These are phyloP conservation scores for Drosophila aldrichi DNA, from an alignment of 2,888 invertebrate species.

Conservation along the genomic window DNA sequence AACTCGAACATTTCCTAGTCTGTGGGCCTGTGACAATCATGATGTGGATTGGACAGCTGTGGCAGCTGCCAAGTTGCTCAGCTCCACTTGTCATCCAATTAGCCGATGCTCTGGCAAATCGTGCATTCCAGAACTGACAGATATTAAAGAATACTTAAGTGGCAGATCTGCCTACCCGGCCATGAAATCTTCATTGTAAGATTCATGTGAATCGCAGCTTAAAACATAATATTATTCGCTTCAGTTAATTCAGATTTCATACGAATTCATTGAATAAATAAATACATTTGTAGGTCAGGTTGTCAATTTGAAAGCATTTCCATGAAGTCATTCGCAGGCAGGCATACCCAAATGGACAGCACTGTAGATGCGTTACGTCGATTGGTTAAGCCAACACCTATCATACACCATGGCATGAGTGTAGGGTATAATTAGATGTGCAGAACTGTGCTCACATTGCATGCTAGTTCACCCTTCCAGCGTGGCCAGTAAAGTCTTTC, in stretches of 20 bases:
- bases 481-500: conserved; percentile 3
- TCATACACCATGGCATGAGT: not conserved
- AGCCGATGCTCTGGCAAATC: conserved; percentile 13
- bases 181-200: not conserved
- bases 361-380: not conserved
- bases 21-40: conserved; percentile 21
- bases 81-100: conserved; percentile 45
- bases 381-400: not conserved
- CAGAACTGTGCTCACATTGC: conserved; percentile 9
- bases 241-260: not conserved
- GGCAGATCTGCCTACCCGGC: not conserved
- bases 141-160: conserved; percentile 2
- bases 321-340: not conserved
- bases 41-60: conserved; percentile 22
- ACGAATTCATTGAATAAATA: no score
- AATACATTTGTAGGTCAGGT: not conserved
- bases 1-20: conserved; percentile 24
- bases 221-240: not conserved
- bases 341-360: not conserved
- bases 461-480: conserved; percentile 13
- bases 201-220: not conserved
- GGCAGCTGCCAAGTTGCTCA: conserved; percentile 42
- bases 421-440: conserved; percentile 10
- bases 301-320: not conserved
- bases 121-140: not conserved